A percentile compares a stretch with the other conserved stretches of the same genome.
phyloP scores from a whole-genome alignment of 2,888 invertebrate genomes.

The Syrista parreyssii region DNA sequence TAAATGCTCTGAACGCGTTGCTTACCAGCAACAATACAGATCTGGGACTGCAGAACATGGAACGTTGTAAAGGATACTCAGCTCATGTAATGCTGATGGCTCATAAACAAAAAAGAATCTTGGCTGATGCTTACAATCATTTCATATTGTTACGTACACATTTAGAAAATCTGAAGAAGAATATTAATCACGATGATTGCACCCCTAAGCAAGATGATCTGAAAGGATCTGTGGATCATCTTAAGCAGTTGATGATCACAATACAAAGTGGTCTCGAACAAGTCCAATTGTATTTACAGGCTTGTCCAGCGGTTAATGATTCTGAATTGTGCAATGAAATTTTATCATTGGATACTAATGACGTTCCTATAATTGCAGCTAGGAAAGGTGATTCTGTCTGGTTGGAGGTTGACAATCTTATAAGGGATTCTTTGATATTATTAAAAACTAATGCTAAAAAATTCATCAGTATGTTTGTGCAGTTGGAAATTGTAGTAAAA shows the following conservation, averaged over 20 bases:
- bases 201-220: constrained; percentile 61
- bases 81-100: constrained; percentile 79
- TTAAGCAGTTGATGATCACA: constrained; percentile 69
- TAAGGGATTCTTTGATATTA: constrained; percentile 38
- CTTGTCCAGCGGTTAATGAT: constrained; percentile 68
- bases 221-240: constrained; percentile 61
- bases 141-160: constrained; percentile 44
- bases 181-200: constrained; percentile 57
- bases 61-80: constrained; percentile 87
- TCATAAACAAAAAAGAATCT: constrained; percentile 74
- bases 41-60: constrained; percentile 82
- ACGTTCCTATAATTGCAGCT: constrained; percentile 43
- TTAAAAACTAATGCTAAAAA: constrained; percentile 34
- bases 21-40: constrained; percentile 80
- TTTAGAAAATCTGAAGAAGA: constrained; percentile 43
- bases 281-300: constrained; percentile 74
- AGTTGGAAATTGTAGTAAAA: constrained; percentile 14
- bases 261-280: constrained; percentile 74
- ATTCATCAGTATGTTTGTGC: constrained; percentile 29
- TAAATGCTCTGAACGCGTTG: constrained; percentile 73
- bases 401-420: constrained; percentile 37
- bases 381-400: constrained; percentile 48
- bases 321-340: constrained; percentile 37
- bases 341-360: constrained; percentile 40
- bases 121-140: constrained; percentile 68